Evolutionary conservation across 2,888 invertebrate species (phyloP).

Genomic region (Synergus umbraculus): DNA sequence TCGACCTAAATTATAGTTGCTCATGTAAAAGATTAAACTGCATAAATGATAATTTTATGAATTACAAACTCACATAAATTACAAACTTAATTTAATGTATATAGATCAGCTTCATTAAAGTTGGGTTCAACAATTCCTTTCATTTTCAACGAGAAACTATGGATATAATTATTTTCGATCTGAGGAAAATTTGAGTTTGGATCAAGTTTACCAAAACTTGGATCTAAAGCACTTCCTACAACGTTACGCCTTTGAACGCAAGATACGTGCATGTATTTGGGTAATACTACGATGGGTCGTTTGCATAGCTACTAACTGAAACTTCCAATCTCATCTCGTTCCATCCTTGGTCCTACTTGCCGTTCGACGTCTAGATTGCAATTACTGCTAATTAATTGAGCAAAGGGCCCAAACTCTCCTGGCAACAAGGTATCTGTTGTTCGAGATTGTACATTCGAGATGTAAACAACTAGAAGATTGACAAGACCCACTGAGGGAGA

Average conservation of each 20-base stretch:
- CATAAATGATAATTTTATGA: background rate
- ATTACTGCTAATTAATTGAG: slow-evolving; percentile 70
- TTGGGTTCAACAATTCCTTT: background rate
- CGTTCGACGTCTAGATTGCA: slow-evolving; percentile 60
- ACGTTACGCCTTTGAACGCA: slow-evolving; percentile 54
- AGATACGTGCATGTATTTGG: slow-evolving; percentile 49
- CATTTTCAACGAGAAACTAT: background rate
- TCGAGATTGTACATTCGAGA: slow-evolving; percentile 3
- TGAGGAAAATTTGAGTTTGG: slow-evolving; percentile 44
- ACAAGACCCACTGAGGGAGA: slow-evolving; percentile 2
- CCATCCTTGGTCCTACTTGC: slow-evolving; percentile 47
- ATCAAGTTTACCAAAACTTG: slow-evolving; percentile 72
- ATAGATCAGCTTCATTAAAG: background rate
- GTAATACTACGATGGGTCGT: slow-evolving; percentile 43
- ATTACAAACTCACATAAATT: no score
- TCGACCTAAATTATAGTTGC: background rate
- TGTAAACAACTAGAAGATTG: slow-evolving; percentile 29
- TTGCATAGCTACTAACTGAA: slow-evolving; percentile 49
- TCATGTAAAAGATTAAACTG: background rate
- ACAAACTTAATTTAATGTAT: background rate
- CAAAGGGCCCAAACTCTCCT: slow-evolving; percentile 49
- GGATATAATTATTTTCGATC: background rate
- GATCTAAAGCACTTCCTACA: slow-evolving; percentile 61
- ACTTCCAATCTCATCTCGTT: slow-evolving; percentile 51
- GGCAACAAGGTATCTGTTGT: slow-evolving; percentile 34